Evolutionary conservation across 2,113 vertebrate species (phyloP), one percentile per base, ranked within the genome.

Genomic region (Lamprotornis superbus): DNA sequence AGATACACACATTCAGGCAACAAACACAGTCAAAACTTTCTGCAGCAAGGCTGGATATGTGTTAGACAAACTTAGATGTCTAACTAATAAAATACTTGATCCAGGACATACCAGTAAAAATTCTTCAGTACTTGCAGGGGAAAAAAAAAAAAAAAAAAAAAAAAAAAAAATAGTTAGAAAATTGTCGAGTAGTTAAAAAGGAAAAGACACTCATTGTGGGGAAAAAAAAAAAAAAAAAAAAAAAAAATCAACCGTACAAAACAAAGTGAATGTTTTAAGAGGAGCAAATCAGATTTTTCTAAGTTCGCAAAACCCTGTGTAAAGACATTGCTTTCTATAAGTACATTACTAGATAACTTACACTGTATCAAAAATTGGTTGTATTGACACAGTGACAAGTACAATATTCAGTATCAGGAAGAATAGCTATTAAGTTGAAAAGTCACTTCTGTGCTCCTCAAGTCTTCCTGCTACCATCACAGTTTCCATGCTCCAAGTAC

Each of bases 1-100:
- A 17, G 1, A 4, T 1, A 22, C 30, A 40, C 5, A 44, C 15
- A 44, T 1, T 10, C 27, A 2, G 1, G 46, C 73, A 73, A 65
- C 33, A 70, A 12, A 42, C 46, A 37, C 17, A n/a, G 7, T 21
- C 64, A 13, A 17, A 39, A 59, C 63, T 49, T 25, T 11, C 40
- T 50, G 31, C 52, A 55, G 42, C 24, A 53, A 49, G 23, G 33
- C 59, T 40, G 30, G 14, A 59, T 0, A 3, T 2, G 14, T 7
- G 2, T 35, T 23, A 86, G 37, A n/a, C 9, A 12, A 39, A 31
- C 17, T 24, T 5, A 10, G 4, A 12, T 9, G 20, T 33, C 33
- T 25, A 37, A 57, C 24, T 49, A 55, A 37, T 1, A 4, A 39
- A 75, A 46, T 16, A 15, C 20, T 10, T 12, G 15, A 70, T 11